A percentile compares a stretch with the other conserved stretches of the same genome.
Evolutionary conservation across 2,113 vertebrate species (phyloP).

Genomic region (Pedetes capensis): DNA sequence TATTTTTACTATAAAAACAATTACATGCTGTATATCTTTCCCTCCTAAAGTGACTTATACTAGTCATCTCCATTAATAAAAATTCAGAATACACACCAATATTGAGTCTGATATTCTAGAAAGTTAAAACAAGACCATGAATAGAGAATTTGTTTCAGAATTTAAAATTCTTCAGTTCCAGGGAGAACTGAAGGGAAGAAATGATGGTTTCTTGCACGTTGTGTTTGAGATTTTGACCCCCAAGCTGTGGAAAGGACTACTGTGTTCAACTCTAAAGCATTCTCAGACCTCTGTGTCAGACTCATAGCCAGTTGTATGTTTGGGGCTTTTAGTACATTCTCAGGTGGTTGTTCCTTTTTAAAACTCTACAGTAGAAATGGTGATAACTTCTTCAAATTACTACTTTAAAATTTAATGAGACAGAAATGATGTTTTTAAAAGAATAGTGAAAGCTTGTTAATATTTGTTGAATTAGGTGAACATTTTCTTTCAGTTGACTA

Average conservation of each 20-base stretch:
- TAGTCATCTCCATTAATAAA: not conserved
- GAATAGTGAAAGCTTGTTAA: not conserved
- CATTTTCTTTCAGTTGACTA: not conserved
- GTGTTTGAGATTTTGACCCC: not conserved
- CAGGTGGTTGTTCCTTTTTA: not conserved
- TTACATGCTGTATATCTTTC: not conserved
- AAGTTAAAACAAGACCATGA: not conserved
- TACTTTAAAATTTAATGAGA: conserved; percentile 12
- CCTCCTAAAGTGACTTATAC: not conserved
- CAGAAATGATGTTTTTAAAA: not conserved
- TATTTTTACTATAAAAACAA: not conserved
- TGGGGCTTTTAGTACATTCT: not conserved
- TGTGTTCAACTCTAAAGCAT: not conserved
- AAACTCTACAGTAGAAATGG: conserved; percentile 1
- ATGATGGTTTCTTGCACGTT: not conserved
- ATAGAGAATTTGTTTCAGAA: not conserved
- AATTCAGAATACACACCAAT: not conserved
- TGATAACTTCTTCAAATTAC: not conserved
- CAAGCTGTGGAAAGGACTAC: not conserved
- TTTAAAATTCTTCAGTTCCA: not conserved
- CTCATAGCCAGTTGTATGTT: not conserved
- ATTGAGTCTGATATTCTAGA: not conserved
- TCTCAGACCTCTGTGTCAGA: not conserved
- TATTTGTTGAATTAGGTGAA: conserved; percentile 24
- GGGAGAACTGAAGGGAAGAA: not conserved